Percentiles rank a stretch among this genome's conserved stretches.
These are phyloP conservation scores for Strigamia transsilvanica DNA, from an alignment of 2,888 invertebrate genomes.

Conservation along the genomic window DNA sequence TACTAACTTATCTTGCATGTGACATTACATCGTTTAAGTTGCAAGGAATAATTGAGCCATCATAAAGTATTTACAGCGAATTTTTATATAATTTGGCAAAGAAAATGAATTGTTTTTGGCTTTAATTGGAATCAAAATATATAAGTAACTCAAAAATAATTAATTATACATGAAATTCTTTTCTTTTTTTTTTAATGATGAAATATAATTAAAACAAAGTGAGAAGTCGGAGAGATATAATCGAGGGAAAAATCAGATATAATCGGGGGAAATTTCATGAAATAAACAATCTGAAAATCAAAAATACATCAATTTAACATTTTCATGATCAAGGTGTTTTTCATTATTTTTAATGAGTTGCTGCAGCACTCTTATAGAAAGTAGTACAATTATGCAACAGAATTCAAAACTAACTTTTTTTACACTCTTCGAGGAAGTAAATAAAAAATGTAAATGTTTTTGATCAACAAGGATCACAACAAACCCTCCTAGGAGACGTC, in stretches of 20 bases:
- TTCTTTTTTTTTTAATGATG: not conserved
- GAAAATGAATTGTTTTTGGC: not conserved
- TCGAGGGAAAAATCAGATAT: not conserved
- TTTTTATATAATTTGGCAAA: not conserved
- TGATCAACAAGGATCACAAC: slow-evolving; percentile 26
- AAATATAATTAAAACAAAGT: not conserved
- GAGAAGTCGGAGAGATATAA: not conserved
- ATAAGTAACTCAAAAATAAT: not conserved
- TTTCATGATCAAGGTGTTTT: not conserved
- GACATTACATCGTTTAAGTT: not conserved
- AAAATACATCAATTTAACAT: not conserved
- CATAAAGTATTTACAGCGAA: slow-evolving; percentile 9
- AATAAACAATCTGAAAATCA: not conserved
- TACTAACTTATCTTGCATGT: slow-evolving; percentile 3
- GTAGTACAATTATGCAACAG: not conserved
- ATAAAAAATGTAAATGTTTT: not conserved
- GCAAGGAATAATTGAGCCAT: slow-evolving; percentile 20
- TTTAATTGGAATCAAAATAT: not conserved
- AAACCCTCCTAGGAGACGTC: slow-evolving; percentile 3
- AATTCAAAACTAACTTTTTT: not conserved
- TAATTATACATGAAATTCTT: too few species aligned
- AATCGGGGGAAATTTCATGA: not conserved
- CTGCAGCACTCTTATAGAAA: not conserved
- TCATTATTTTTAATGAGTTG: not conserved
- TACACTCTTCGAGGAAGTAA: not conserved